Evolutionary conservation across 2,797 vertebrate genomes (phyloP), one percentile per base, ranked within the genome.

Genomic region (Eidolon dupreanum): DNA sequence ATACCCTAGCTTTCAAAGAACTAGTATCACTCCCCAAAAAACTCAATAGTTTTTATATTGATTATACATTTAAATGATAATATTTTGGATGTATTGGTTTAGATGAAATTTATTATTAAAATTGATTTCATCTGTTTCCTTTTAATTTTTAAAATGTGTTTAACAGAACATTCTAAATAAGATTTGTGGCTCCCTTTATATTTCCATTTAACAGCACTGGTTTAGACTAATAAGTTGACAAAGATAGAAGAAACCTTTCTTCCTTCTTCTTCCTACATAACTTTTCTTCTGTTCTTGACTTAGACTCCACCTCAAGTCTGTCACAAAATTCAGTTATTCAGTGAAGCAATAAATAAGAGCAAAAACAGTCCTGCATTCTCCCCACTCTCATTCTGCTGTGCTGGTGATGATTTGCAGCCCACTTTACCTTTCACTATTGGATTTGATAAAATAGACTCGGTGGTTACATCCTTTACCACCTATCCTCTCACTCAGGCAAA

Each of bases 141-240:
- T 84, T 93, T 43, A 71, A 90, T 83, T 86, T 89, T 93, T 74
- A 93, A 59, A 93, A 59, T 68, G 79, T 65, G 2, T n/a, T 53
- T 61, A 65, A 57, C 51, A 75, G 41, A 82, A 77, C 81, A 59
- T 43, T 53, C 92, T 46, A 81, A 92, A 75, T 95, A 33, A 66
- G 38, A 55, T 7, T 36, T 38, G 20, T 85, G n/a, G 36, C 78
- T 91, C 19, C 43, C 19, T 43, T 92, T 78, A 3, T 41, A 63
- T 61, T 94, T 81, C 41, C 49, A 63, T 59, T 55, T n/a, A 61
- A 66, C 24, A 53, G 3, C 11, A 38, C 28, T 90, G 41, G 13
- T 75, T 46, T 57, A 87, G n/a, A 79, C 38, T 55, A 66, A 26
- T 85, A 51, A 43, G 2, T 63, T 77, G 33, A 63, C 57, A 91